Evolutionary conservation across 2,888 invertebrate species (phyloP), one percentile per base, ranked within the genome.

Genomic region (Loripinus fragilis): DNA sequence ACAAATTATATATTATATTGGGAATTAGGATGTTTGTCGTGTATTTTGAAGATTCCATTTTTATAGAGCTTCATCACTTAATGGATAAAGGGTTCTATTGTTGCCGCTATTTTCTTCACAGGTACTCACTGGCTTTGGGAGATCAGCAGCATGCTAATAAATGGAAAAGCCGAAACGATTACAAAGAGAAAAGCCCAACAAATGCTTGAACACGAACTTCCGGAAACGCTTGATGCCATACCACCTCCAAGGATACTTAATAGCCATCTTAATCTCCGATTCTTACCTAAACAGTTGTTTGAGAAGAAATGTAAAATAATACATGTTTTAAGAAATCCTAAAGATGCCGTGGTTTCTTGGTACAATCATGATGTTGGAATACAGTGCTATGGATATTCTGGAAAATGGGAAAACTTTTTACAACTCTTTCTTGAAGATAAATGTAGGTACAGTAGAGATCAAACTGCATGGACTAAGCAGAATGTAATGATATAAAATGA

Each of bases 121-220:
- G 86, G 86, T 12, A 86, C 86, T 3, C 86, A 85, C 60, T 86
- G 86, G 86, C 55, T 76, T 8, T 85, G 82, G 81, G 86, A 87
- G 66, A 85, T 87, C n/a, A 42, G 71, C 10, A 74, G 71, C 33
- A 87, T 87, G 86, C 55, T 87, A n/a, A 30, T 76, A 15, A 75
- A 75, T 20, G 78, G 78, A 12, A 76, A 73, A 17, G 80, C 85
- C 2, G 85, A 83, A 45, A 84, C 81, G 10, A 68, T 80, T 12
- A 45, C 75, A 3, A 75, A 78, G 23, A 71, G 69, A 38, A 86
- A 86, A 72, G 67, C 78, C n/a, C 55, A 55, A 17, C 35, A 74
- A 23, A 86, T 85, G 85, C 66, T 85, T 20, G 86, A 86, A 69
- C 79, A 83, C 48, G 78, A 77, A 28, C 64, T 66, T 12, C 71